Evolutionary conservation across 2,113 vertebrate genomes (phyloP), one percentile per base, ranked within the genome.

Genomic region (Sebastes schlegelii): DNA sequence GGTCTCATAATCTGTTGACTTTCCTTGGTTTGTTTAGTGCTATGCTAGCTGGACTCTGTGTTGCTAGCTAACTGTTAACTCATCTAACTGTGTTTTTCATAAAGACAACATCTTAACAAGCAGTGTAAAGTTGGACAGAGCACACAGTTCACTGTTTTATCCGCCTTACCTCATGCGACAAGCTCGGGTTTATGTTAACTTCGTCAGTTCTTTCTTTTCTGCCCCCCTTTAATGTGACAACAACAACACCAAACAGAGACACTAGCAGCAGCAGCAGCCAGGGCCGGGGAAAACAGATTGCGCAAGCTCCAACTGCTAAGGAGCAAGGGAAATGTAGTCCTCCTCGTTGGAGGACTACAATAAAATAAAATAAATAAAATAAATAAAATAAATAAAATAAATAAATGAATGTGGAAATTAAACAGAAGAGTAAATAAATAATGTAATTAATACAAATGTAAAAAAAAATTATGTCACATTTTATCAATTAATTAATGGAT

Each of bases 111-210:
- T 4, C 13, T 60, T 19, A 51, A 67, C 9, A 13, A 1, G 61
- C 19, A 2, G 1, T 17, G 2, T 45, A 23, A 63, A 76, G 55
- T 71, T 21, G 49, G 19, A 67, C 66, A 57, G 16, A 80, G 43
- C 16, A 11, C 43, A 23, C 13, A 23, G 10, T 1, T 4, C 14
- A 14, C 8, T 8, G 14, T 6, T 0, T 9, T 2, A 4, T 7
- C 17, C 4, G 55, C 11, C 89, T 87, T 93, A 95, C 94, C 95
- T 95, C 94, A 94, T 94, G 85, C 90, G 90, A 91, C 86, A 88
- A 52, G 79, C 60, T 80, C 81, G 1, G 23, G 42, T 49, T 81
- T 76, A 49, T 61, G 21, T 58, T 79, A 79, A 74, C 64, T 87
- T 87, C 40, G 43, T 72, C 14, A 73, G 19, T 68, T 82, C 51